phyloP scores from a whole-genome alignment of 2,113 vertebrate genomes.

The Vulpes ferrilata region DNA sequence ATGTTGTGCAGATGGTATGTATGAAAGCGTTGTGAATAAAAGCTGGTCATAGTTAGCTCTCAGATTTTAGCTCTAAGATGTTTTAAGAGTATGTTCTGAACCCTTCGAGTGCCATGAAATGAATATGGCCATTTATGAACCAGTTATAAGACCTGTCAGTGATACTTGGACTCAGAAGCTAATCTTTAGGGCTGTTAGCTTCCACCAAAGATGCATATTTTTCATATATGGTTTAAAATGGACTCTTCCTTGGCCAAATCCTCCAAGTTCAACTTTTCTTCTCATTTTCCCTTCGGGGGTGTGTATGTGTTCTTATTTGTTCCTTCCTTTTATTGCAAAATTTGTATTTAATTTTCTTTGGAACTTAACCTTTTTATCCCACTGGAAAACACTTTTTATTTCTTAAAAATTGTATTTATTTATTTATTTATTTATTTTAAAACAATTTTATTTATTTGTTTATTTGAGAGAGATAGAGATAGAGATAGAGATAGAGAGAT shows the following conservation, averaged over 20 bases:
- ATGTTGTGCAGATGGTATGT: neutral
- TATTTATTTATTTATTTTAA: too few species aligned
- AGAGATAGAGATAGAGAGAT: neutral
- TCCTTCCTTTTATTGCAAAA: neutral
- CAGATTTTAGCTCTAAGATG: neutral
- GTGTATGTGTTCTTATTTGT: neutral
- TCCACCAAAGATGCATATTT: neutral
- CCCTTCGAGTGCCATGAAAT: neutral
- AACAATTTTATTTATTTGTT: neutral
- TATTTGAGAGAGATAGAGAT: neutral
- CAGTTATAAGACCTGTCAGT: neutral
- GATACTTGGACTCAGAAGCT: neutral
- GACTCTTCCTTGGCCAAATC: neutral
- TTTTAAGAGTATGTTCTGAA: neutral
- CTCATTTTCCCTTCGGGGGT: neutral
- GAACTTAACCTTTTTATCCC: neutral
- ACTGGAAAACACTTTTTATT: neutral
- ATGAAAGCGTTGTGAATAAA: neutral
- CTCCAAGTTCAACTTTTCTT: neutral
- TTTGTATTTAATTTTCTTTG: neutral
- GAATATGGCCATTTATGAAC: neutral
- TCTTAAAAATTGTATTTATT: too few species aligned
- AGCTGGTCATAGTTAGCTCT: neutral
- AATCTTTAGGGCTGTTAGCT: neutral
- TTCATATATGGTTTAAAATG: neutral